Conservation (phyloP, 2,888 invertebrate species). For the Petrolisthes cinctipes region DNA sequence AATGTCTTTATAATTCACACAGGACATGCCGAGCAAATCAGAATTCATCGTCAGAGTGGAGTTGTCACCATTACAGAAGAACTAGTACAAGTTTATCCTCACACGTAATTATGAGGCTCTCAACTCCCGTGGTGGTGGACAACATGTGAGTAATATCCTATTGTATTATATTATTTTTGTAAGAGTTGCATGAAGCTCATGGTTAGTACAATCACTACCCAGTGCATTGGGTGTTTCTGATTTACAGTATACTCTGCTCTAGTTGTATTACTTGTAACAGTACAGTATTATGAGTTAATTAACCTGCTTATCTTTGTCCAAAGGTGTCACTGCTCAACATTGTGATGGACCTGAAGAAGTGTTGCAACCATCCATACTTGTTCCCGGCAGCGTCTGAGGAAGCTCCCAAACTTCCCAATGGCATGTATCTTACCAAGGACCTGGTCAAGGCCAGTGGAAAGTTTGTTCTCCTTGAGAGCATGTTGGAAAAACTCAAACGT, state of each 20-base stretch:
- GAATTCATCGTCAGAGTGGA: slow-evolving; percentile 99
- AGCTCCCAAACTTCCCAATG: slow-evolving; percentile 87
- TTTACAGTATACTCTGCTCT: not conserved
- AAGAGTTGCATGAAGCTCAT: too few relatives aligned
- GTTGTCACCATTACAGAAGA: slow-evolving; percentile 97
- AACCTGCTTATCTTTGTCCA: not conserved
- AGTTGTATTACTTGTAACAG: not conserved
- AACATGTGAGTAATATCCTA: slow-evolving; percentile 72
- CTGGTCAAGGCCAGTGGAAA: slow-evolving; percentile 96
- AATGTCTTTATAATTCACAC: slow-evolving; percentile 39
- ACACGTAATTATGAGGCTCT: slow-evolving; percentile 98
- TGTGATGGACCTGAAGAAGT: slow-evolving; percentile 99
- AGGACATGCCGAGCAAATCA: slow-evolving; percentile 98
- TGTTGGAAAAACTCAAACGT: slow-evolving; percentile 89
- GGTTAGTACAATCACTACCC: too few relatives aligned
- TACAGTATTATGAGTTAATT: not conserved
- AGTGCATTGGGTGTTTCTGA: not conserved
- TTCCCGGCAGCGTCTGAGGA: slow-evolving; percentile 96
- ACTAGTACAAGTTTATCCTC: slow-evolving; percentile 98
- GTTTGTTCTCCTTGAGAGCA: slow-evolving; percentile 90
- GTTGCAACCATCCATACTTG: slow-evolving; percentile 98
- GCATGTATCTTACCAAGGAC: slow-evolving; percentile 91
- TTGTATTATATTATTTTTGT: too few relatives aligned
- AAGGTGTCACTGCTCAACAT: slow-evolving; percentile 94
- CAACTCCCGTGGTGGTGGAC: slow-evolving; percentile 94